Evolutionary conservation across 2,797 vertebrate genomes (phyloP).

Genomic region (Borostomias antarcticus): DNA sequence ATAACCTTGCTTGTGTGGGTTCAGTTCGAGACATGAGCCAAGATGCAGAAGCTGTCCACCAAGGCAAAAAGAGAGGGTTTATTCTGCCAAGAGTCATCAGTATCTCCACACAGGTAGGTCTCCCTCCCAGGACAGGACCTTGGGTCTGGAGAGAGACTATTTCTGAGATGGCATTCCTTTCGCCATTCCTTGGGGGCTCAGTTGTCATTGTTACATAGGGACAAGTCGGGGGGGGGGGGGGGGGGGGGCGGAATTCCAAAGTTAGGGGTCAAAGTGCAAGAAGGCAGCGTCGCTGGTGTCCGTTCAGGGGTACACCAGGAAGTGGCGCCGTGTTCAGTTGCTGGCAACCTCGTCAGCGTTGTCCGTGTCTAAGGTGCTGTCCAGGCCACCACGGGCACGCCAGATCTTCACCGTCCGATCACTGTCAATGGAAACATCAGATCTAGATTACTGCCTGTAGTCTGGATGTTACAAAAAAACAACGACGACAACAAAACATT

Average conservation of each 20-base stretch:
- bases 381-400: slow-evolving; percentile 85
- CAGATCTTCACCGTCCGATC: slow-evolving; percentile 97
- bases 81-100: neutral
- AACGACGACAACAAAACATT: too few species aligned
- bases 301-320: slow-evolving; percentile 28
- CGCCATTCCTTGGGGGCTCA: slow-evolving; percentile 10
- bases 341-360: slow-evolving; percentile 69
- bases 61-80: neutral
- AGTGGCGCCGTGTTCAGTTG: slow-evolving; percentile 54
- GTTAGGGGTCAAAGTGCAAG: slow-evolving; percentile 67
- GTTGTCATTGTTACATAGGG: slow-evolving; percentile 28
- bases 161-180: slow-evolving; percentile 11
- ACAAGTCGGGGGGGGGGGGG: neutral
- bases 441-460: neutral
- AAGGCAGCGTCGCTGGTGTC: slow-evolving; percentile 37
- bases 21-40: neutral
- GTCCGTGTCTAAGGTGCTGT: slow-evolving; percentile 69
- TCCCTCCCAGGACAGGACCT: neutral
- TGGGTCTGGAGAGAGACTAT: neutral
- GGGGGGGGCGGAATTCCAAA: slow-evolving; percentile 22
- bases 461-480: neutral
- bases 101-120: neutral
- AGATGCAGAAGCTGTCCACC: neutral
- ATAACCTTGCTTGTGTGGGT: too few species aligned
- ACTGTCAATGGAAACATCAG: slow-evolving; percentile 66